phyloP scores from a whole-genome alignment of 2,797 vertebrate genomes.

The Argentina silus region DNA sequence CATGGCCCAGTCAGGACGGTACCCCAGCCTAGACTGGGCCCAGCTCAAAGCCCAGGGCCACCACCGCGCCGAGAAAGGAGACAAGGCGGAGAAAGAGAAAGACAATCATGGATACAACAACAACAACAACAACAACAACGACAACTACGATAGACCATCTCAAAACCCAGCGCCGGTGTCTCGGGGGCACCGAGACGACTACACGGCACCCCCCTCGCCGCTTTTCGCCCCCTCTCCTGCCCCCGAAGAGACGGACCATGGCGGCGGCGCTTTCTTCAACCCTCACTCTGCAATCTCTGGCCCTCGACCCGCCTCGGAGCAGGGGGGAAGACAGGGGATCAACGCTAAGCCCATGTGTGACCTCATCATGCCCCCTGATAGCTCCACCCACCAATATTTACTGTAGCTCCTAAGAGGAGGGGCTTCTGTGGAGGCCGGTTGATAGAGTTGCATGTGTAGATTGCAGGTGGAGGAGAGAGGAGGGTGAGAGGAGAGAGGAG shows the following conservation, averaged over 20 bases:
- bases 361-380: conserved; percentile 54
- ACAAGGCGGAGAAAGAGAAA: conserved; percentile 28
- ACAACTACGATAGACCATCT: no score
- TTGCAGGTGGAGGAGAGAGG: background rate
- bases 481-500: background rate
- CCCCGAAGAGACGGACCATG: conserved; percentile 18
- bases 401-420: conserved; percentile 15
- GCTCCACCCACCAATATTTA: conserved; percentile 42
- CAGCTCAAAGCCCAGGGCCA: conserved; percentile 22
- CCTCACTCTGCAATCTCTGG: background rate
- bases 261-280: conserved; percentile 21
- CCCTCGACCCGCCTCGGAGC: conserved; percentile 5
- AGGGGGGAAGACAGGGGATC: conserved; percentile 9
- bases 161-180: conserved; percentile 12
- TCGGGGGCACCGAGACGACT: conserved; percentile 23
- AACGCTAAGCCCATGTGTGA: conserved; percentile 23
- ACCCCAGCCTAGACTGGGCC: conserved; percentile 52
- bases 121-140: background rate
- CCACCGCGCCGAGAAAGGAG: conserved; percentile 13
- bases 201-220: conserved; percentile 58
- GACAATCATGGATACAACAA: conserved; percentile 17
- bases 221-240: conserved; percentile 63
- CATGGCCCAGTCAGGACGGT: conserved; percentile 67
- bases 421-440: background rate
- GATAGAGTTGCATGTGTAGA: background rate